phyloP scores from a whole-genome alignment of 1,140 invertebrate genomes.

The Steinernema khuongi region DNA sequence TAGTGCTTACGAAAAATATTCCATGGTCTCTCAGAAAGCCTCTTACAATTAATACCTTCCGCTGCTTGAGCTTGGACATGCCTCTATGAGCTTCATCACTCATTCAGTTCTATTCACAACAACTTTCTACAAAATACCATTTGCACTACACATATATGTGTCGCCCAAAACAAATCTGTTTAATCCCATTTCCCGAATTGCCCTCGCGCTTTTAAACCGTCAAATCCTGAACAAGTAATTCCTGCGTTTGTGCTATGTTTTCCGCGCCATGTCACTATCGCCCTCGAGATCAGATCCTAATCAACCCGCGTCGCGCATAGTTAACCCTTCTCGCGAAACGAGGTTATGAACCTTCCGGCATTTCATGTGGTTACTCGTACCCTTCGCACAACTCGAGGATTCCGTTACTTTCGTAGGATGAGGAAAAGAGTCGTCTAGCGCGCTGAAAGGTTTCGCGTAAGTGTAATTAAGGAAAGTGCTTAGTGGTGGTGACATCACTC shows the following conservation, averaged over 20 bases:
- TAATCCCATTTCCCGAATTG: neutral
- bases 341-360: conserved; percentile 15
- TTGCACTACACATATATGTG: neutral
- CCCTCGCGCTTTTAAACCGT: neutral
- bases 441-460: too few species aligned
- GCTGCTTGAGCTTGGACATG: too few species aligned
- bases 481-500: too few species aligned
- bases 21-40: too few species aligned
- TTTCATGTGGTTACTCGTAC: neutral
- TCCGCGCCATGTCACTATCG: neutral
- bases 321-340: conserved; percentile 1
- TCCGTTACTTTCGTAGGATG: too few species aligned
- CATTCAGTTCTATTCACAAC: neutral
- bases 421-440: too few species aligned
- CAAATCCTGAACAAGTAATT: neutral
- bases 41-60: too few species aligned
- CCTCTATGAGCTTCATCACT: too few species aligned
- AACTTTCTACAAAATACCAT: too few species aligned
- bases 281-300: conserved; percentile 6
- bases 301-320: neutral
- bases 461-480: too few species aligned
- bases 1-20: too few species aligned
- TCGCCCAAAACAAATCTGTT: neutral
- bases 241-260: neutral
- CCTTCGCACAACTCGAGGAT: too few species aligned